These are phyloP conservation scores for Diadema setosum DNA, from an alignment of 35 echinoderm and acorn worm species.

Conservation along the genomic window DNA sequence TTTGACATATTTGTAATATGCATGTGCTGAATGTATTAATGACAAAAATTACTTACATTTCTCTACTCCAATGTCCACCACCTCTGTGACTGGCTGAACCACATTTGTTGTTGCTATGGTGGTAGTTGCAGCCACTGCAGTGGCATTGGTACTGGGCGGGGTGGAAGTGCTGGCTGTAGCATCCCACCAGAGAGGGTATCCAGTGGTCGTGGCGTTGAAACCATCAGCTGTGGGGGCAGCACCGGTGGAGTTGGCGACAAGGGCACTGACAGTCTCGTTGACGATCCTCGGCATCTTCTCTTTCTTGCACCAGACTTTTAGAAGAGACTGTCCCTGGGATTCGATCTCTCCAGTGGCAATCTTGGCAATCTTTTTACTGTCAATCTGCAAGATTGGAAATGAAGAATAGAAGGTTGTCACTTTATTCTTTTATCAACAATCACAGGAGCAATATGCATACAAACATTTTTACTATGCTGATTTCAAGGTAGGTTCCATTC, in stretches of 20 bases:
- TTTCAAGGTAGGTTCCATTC: no score
- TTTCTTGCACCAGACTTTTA: constrained; percentile 84
- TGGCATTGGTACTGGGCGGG: not conserved
- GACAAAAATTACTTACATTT: constrained; percentile 36
- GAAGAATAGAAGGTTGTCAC: no score
- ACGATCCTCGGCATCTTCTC: not conserved
- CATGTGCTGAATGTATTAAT: no score
- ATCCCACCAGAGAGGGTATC: not conserved
- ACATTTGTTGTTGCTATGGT: not conserved
- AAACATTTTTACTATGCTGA: no score
- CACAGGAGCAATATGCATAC: no score
- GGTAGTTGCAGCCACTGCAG: not conserved
- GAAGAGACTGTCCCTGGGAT: constrained; percentile 27
- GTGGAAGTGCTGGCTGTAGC: not conserved
- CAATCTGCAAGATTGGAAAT: constrained; percentile 57
- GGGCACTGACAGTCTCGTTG: not conserved
- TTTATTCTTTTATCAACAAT: no score
- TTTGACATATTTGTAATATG: no score
- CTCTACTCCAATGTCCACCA: not conserved
- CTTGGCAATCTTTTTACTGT: constrained; percentile 55
- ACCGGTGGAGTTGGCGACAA: not conserved
- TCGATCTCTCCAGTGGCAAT: constrained; percentile 70
- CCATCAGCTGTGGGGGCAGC: not conserved
- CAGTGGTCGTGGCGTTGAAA: not conserved
- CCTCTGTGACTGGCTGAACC: not conserved